phyloP scores from a whole-genome alignment of 2,113 vertebrate species.

The Nannospalax galili region DNA sequence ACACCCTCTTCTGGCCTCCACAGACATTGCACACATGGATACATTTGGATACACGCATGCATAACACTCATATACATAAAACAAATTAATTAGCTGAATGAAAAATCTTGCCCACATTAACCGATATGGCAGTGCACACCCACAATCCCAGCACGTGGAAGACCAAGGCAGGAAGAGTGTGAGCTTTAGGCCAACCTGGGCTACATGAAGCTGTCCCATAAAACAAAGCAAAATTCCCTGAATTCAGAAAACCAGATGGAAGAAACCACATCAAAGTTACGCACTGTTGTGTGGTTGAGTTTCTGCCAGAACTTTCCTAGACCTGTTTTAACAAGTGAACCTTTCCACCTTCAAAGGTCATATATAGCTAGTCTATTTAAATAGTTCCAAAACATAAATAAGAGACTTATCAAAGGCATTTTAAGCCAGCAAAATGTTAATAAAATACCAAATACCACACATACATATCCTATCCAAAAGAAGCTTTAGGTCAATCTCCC shows the following conservation, averaged over 20 bases:
- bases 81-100: too few species aligned
- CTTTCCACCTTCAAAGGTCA: conserved; percentile 34
- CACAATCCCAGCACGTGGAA: background rate
- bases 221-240: background rate
- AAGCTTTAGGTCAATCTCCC: background rate
- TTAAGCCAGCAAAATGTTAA: conserved; percentile 32
- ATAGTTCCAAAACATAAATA: conserved; percentile 22
- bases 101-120: too few species aligned
- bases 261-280: background rate
- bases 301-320: conserved; percentile 8
- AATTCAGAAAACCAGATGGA: conserved; percentile 28
- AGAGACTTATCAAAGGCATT: background rate
- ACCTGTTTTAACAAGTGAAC: background rate
- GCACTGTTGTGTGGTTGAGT: background rate
- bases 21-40: too few species aligned
- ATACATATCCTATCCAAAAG: background rate
- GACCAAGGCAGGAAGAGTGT: background rate
- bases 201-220: background rate
- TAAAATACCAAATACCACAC: conserved; percentile 31
- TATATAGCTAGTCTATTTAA: background rate
- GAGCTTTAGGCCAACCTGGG: background rate
- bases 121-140: background rate
- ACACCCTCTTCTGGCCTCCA: too few species aligned
- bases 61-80: too few species aligned
- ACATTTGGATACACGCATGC: too few species aligned